These are phyloP conservation scores for Micoletzkya japonica DNA, from an alignment of 2,888 invertebrate genomes.

Conservation along the genomic window DNA sequence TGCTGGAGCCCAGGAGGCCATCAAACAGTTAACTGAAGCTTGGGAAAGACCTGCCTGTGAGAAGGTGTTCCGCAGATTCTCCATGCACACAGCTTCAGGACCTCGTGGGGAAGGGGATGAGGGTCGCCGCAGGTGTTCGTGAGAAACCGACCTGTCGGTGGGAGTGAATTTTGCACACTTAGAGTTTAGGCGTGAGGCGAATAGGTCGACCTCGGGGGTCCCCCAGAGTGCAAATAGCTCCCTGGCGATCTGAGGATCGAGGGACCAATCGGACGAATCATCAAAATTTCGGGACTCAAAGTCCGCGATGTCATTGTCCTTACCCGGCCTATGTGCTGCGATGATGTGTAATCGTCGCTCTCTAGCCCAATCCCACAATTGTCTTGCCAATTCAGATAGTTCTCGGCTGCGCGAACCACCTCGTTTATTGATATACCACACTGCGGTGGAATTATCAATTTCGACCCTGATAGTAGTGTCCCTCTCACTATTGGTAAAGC, in stretches of 20 bases:
- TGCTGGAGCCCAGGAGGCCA: neutral
- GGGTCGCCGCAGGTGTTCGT: neutral
- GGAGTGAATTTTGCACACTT: neutral
- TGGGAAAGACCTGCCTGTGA: neutral
- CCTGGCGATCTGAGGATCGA: neutral
- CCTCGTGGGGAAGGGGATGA: neutral
- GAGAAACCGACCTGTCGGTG: neutral
- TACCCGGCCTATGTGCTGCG: slow-evolving; percentile 22
- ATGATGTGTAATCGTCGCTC: neutral
- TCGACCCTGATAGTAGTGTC: neutral
- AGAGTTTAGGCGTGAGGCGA: neutral
- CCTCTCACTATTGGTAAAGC: neutral
- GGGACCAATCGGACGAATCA: neutral
- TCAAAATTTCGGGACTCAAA: neutral
- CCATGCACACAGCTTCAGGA: neutral
- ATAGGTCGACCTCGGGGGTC: slow-evolving; percentile 1
- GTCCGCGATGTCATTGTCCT: neutral
- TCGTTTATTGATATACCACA: slow-evolving; percentile 12
- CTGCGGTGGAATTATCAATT: slow-evolving; percentile 4
- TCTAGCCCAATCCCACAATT: slow-evolving; percentile 22
- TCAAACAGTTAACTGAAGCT: neutral
- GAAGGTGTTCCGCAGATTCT: neutral
- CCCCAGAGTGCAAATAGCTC: neutral
- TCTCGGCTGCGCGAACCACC: slow-evolving; percentile 13
- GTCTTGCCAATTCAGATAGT: neutral